Conservation (phyloP, 2,797 vertebrate species). For the Oryzias dopingdopingensis region DNA sequence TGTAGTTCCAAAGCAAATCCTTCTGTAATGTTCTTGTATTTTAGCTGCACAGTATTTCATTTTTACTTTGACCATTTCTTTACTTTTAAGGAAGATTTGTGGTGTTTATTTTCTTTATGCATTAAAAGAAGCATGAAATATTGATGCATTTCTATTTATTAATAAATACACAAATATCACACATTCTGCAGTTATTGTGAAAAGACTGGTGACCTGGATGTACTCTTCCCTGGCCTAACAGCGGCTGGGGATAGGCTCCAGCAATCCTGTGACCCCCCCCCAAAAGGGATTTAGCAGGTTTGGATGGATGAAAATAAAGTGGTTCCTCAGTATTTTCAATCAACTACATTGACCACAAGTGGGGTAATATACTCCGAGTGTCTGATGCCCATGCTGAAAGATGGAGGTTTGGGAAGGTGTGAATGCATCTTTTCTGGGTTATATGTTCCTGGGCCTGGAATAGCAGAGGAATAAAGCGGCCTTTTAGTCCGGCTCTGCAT, state of each 20-base stretch:
- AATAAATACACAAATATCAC: not conserved
- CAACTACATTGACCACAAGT: constrained; percentile 67
- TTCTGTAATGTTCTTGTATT: not conserved
- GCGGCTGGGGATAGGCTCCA: too few relatives aligned
- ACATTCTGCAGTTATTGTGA: too few relatives aligned
- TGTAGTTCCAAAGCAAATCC: not conserved
- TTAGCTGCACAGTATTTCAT: not conserved
- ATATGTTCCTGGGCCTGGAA: constrained; percentile 83
- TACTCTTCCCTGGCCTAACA: too few relatives aligned
- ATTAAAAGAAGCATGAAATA: not conserved
- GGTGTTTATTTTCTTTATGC: too few relatives aligned
- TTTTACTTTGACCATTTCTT: not conserved
- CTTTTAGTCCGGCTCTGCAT: constrained; percentile 80
- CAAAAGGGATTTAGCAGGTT: too few relatives aligned
- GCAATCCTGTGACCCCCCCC: too few relatives aligned
- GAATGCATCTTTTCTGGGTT: constrained; percentile 78
- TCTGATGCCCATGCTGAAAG: constrained; percentile 82
- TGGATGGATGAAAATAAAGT: not conserved
- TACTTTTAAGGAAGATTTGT: too few relatives aligned
- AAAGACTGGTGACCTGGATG: too few relatives aligned
- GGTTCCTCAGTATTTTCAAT: constrained; percentile 44
- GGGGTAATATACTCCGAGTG: constrained; percentile 84
- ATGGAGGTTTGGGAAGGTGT: constrained; percentile 76
- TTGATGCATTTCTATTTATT: constrained; percentile 47
- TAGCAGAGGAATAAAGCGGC: constrained; percentile 41